Evolutionary conservation across 37 sponge, comb jelly and placozoan species (phyloP), one percentile per base, ranked within the genome.

Genomic region (Cliona cf. orientalis): DNA sequence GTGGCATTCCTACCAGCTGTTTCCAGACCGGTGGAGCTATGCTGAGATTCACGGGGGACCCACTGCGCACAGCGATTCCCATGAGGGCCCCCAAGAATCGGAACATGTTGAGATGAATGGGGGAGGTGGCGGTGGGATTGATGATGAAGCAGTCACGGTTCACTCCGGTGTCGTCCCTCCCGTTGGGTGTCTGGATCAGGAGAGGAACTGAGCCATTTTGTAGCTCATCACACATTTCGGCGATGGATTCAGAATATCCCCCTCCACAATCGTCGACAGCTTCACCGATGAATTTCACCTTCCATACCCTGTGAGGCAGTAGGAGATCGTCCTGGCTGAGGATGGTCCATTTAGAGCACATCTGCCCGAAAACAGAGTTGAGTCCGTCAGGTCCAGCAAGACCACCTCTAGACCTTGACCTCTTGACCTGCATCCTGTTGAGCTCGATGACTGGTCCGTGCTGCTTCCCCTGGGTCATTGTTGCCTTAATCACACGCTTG

Each of bases 171-270:
- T 97, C 95, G 14, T 91, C 95, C 23, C 95, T 57, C 2, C 97
- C 97, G 76, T 97, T 97, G 67, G 97, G 97, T 17, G 97, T 97
- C 63, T 84, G 95, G n/a, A 97, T 91, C 32, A 97, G 79, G 36
- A 97, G 69, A 9, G 97, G 93, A 0, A 94, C 68, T 3, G 87
- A 86, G 36, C 97, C 97, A 65, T 86, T 89, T 72, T 97, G 97
- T 23, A 97, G 80, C 72, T 97, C 97, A 43, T 97, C 97, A 76
- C 97, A 97, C 91, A 97, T 94, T 75, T 97, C 97, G 62, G 95
- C 88, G 9, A 97, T 94, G n/a, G 93, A 90, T 69, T 97, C 97
- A 33, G 95, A 94, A 70, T 94, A 97, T 0, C 95, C 97, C 17
- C 97, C 97, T 0, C 97, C 97, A 46, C 93, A 91, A 46, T 97